Conservation (phyloP, 1,140 invertebrate genomes). For the Hylaeus volcanicus region DNA sequence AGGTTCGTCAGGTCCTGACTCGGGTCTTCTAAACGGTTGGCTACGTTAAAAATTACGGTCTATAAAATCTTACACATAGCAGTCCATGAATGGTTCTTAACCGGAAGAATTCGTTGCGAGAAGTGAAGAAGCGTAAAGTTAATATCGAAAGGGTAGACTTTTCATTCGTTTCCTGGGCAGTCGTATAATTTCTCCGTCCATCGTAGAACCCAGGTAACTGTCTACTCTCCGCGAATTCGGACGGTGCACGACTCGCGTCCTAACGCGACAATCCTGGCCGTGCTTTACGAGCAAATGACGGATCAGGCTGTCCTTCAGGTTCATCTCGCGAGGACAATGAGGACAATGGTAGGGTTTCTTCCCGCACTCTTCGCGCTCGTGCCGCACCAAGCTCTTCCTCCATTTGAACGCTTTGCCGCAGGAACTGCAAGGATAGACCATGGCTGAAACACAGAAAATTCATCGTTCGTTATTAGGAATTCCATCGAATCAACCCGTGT, state of each 20-base stretch:
- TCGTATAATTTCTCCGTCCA: not conserved
- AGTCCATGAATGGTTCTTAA: no score
- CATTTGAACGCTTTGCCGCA: constrained; percentile 83
- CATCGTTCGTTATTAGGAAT: not conserved
- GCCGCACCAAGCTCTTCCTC: constrained; percentile 82
- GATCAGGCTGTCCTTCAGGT: constrained; percentile 18
- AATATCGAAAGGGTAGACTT: not conserved
- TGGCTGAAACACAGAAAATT: constrained; percentile 54
- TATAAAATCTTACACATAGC: no score
- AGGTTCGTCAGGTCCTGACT: no score
- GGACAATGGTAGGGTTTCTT: constrained; percentile 4
- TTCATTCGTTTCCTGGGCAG: not conserved
- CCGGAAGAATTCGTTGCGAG: no score
- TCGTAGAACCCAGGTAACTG: not conserved
- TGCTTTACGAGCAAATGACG: constrained; percentile 43
- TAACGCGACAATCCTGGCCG: constrained; percentile 42
- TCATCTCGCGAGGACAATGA: constrained; percentile 11
- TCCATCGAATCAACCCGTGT: not conserved
- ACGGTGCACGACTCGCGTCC: not conserved
- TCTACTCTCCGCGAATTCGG: no score
- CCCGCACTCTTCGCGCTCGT: constrained; percentile 82
- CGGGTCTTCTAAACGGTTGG: no score
- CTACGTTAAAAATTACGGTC: no score
- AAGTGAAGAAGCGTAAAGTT: no score
- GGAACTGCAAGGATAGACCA: not conserved